A percentile compares a stretch with the other conserved stretches of the same genome.
Evolutionary conservation across 2,113 vertebrate genomes (phyloP).

Genomic region (Dromaius novaehollandiae): DNA sequence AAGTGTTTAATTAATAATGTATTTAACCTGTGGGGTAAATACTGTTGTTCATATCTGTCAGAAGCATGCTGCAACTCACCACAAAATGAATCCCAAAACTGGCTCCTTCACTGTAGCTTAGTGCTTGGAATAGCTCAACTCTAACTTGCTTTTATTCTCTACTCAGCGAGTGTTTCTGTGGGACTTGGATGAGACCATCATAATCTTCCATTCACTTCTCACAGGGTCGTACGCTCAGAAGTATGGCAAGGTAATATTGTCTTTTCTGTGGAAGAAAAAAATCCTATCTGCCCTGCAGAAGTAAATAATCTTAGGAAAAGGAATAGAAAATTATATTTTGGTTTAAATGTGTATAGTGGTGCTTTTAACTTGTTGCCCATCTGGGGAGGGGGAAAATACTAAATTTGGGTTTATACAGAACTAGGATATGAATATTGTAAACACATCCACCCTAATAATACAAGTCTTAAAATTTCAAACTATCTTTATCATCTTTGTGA

Average conservation of each 20-base stretch:
- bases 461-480: not conserved
- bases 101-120: not conserved
- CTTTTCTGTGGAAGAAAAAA: not conserved
- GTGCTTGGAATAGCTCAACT: not conserved
- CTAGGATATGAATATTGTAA: not conserved
- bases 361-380: not conserved
- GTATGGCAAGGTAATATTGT: constrained; percentile 89
- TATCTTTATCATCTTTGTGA: not conserved
- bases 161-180: constrained; percentile 92
- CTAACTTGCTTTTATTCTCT: constrained; percentile 50
- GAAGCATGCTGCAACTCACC: not conserved
- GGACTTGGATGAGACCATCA: constrained; percentile 99
- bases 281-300: not conserved
- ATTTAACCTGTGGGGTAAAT: not conserved
- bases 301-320: not conserved
- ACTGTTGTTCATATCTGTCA: not conserved
- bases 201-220: constrained; percentile 98
- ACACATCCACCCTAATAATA: not conserved
- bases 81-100: not conserved
- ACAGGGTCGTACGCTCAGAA: constrained; percentile 97
- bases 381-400: not conserved
- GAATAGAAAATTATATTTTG: not conserved
- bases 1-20: not conserved
- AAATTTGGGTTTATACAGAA: not conserved
- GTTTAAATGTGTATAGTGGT: not conserved